Base-by-base conservation (phyloP, 2,113 vertebrate species). In the Delphinapterus leucas region DNA sequence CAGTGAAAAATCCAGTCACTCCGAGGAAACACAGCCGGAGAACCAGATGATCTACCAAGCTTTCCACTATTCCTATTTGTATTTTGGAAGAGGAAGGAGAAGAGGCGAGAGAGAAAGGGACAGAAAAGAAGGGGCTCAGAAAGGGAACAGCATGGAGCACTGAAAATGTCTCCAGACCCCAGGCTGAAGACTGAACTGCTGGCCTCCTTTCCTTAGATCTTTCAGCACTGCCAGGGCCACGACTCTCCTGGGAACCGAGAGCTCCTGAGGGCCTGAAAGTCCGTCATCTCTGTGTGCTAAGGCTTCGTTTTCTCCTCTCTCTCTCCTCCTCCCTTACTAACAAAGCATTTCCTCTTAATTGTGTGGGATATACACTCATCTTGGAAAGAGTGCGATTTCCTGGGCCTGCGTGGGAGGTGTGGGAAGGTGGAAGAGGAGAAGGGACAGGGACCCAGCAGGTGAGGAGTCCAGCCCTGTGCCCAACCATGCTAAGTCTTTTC, bases 21-120 rank as follows among this genome's bases (percentile, higher is more conserved):
- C 81, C 26, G 12, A 79, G 67, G 49, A 63, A 86, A 86, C 82
- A 26, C 28, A 49, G 38, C 7, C 53, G 47, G 63, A 65, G 68
- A 94, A 38, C 18, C 2, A 47, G 23, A 79, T 14, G 74, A 79
- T 68, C 53, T 26, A 31, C n/a, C 31, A 31, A 53, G 70, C 20
- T 88, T 55, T 63, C 53, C 55, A 8, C 17, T 28, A 5, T 23
- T 76, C 38, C 53, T 83, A 6, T 20, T 96, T 92, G 90, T 38
- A 28, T 65, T 74, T 49, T 87, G 28, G 81, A 93, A 93, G 49
- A 88, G 33, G 65, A 49, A 83, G 79, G 49, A 89, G n/a, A 86
- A 82, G 77, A 60, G 68, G 65, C 0, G 2, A 41, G n/a, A 63
- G 58, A 44, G 60, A 90, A 36, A 18, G 13, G 26, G 33, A 70